phyloP scores from a whole-genome alignment of 2,113 vertebrate genomes.

The Amphiprion ocellaris region DNA sequence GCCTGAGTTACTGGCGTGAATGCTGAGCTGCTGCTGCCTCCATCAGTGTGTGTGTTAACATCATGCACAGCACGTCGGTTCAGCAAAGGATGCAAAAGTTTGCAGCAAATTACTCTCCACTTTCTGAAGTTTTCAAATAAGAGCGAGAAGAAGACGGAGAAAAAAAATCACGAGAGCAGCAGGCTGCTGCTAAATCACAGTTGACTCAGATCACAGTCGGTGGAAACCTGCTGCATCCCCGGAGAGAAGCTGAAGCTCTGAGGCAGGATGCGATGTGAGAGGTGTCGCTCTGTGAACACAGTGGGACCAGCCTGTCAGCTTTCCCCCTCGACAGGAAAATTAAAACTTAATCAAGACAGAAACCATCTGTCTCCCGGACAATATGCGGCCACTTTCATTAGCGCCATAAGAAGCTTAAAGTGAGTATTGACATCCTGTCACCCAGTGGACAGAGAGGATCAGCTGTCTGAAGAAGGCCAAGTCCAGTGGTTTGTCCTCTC shows the following conservation, averaged over 20 bases:
- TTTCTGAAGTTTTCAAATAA: constrained; percentile 19
- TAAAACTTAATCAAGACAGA: constrained; percentile 83
- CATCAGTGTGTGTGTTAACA: neutral
- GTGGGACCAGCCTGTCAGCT: constrained; percentile 44
- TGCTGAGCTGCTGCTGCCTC: neutral
- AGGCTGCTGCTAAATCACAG: neutral
- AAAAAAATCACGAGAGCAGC: neutral
- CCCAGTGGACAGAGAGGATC: constrained; percentile 7
- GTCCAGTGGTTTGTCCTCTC: neutral
- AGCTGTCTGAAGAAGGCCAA: constrained; percentile 6
- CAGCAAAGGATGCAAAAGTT: constrained; percentile 35
- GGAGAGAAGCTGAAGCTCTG: constrained; percentile 16
- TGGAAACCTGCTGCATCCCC: constrained; percentile 24
- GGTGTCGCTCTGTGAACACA: constrained; percentile 39
- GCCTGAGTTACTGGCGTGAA: constrained; percentile 18
- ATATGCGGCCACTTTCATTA: constrained; percentile 80
- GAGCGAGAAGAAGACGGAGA: neutral
- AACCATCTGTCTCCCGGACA: constrained; percentile 84
- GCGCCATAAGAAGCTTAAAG: constrained; percentile 81
- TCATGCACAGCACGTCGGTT: neutral
- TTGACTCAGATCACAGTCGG: constrained; percentile 1
- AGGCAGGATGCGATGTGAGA: constrained; percentile 8
- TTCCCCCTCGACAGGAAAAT: constrained; percentile 49
- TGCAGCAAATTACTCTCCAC: constrained; percentile 5
- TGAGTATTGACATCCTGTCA: constrained; percentile 55